A percentile compares a stretch with the other conserved stretches of the same genome.
These are phyloP conservation scores for Cossypha heuglini DNA, from an alignment of 2,797 vertebrate genomes.

Conservation along the genomic window DNA sequence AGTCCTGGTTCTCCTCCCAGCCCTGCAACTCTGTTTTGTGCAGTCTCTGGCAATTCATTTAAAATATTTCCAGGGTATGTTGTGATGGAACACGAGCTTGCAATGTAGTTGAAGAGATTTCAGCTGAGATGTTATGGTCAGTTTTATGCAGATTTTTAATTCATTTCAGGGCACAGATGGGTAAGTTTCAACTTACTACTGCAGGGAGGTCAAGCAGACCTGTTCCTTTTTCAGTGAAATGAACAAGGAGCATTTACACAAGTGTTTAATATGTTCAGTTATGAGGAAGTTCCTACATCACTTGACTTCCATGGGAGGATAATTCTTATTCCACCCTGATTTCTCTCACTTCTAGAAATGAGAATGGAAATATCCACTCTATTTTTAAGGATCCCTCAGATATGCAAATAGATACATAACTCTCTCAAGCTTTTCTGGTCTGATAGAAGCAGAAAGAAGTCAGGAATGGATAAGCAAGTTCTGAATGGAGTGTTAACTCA, in stretches of 20 bases:
- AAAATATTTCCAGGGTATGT: background rate
- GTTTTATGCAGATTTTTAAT: background rate
- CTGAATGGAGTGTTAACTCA: background rate
- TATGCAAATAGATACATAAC: background rate
- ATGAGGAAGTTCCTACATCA: background rate
- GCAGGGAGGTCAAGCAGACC: background rate
- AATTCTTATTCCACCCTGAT: background rate
- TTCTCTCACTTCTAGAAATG: constrained; percentile 6
- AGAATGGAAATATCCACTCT: background rate
- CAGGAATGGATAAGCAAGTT: background rate
- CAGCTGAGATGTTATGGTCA: background rate
- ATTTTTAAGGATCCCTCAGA: background rate
- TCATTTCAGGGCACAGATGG: background rate
- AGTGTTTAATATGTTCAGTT: background rate
- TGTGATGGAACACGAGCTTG: background rate
- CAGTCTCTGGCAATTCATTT: background rate
- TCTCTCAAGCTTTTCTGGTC: background rate
- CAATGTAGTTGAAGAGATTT: background rate
- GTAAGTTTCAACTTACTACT: background rate
- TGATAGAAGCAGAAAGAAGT: background rate
- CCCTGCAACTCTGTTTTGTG: background rate
- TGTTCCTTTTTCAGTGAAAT: background rate
- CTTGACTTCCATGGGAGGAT: background rate
- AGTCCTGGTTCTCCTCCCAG: constrained; percentile 2
- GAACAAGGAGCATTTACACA: background rate